Evolutionary conservation across 1,140 invertebrate species (phyloP), one percentile per base, ranked within the genome.

Genomic region (Neotoxoptera formosana): DNA sequence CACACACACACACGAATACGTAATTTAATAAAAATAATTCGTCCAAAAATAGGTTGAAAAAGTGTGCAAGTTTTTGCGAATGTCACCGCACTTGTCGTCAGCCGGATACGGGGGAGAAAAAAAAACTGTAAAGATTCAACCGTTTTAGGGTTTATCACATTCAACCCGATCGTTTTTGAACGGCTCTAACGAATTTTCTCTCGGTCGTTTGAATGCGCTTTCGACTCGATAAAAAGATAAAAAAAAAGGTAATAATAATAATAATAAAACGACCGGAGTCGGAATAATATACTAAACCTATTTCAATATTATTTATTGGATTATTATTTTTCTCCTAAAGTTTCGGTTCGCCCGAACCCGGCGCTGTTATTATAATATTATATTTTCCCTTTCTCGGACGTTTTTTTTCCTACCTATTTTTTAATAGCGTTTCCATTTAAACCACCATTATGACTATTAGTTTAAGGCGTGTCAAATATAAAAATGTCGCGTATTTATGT

Each of bases 21-120:
- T 89, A 89, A 89, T 89, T 89, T 89, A 51, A 53, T 89, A 89
- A 51, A 53, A 89, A n/a, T 20, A 9, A 89, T 53, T 53, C n/a
- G 3, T 53, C 48, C 30, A n/a, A 36, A 8, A 1, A 25, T 20
- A 9, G n/a, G 53, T 89, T 89, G 21, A 51, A 53, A 89, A 9
- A 36, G 7, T 47, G 1, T 48, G 47, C 30, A 89, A 48, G 9
- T 41, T 56, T 53, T 25, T 23, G n/a, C 3, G 53, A 89, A 89
- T 53, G 20, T 45, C 17, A 53, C n/a, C 48, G 17, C 7, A n/a
- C 23, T 30, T 1, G 7, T 53, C 20, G 34, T 7, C 2, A 21
- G 30, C 9, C 9, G 14, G 6, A 6, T 6, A 14, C 14, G 17
- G 1, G 21, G 21, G 34, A 14, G 60, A 14, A 20, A 14, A 9